These are phyloP conservation scores for Petrocephalus zakoni DNA, from an alignment of 2,113 vertebrate species.

Conservation along the genomic window DNA sequence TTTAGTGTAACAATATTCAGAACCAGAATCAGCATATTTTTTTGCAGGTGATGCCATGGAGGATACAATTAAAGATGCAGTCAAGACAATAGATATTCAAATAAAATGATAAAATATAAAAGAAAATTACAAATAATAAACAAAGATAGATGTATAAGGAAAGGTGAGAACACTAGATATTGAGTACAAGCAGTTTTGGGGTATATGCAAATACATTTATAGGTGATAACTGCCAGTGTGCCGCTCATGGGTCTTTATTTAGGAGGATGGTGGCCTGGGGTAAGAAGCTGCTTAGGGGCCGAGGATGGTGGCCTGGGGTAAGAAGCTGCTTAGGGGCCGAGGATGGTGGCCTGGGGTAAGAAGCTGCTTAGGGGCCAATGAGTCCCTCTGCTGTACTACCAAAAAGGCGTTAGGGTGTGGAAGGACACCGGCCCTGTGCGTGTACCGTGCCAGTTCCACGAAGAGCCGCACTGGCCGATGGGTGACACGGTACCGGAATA, in stretches of 20 bases:
- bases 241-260: neutral
- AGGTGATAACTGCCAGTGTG: neutral
- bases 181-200: neutral
- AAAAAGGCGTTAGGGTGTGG: neutral
- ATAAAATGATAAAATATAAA: neutral
- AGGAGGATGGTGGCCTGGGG: neutral
- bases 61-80: neutral
- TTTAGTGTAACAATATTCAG: neutral
- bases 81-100: neutral
- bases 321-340: neutral
- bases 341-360: neutral
- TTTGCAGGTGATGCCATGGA: neutral
- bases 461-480: neutral
- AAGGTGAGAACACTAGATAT: neutral
- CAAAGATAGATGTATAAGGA: neutral
- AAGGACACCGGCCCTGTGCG: neutral
- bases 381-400: neutral
- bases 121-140: neutral
- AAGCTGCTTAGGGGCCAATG: neutral
- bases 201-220: neutral
- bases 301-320: neutral
- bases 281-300: neutral
- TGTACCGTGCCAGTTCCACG: neutral
- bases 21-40: neutral
- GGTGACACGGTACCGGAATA: neutral